These are phyloP conservation scores for Melanotaenia parkinsoni DNA, from an alignment of 2,797 vertebrate genomes.

Conservation along the genomic window DNA sequence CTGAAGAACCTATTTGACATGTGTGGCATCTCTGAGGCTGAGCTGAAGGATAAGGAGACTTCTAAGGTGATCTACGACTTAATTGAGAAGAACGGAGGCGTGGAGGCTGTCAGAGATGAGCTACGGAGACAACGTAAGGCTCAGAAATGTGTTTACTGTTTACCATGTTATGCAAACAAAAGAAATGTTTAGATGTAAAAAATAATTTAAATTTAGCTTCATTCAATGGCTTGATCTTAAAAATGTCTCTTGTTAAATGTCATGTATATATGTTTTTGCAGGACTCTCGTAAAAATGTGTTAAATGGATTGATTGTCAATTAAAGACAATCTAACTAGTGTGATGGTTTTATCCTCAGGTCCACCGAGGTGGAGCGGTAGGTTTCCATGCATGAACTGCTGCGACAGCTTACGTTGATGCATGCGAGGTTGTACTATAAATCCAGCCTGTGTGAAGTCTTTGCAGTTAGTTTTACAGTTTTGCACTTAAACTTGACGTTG, in stretches of 20 bases:
- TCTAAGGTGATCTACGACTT: conserved; percentile 99
- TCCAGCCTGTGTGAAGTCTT: conserved; percentile 16
- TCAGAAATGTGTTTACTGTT: too few relatives aligned
- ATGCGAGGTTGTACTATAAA: conserved; percentile 38
- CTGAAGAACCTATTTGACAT: conserved; percentile 96
- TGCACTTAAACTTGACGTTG: conserved; percentile 8
- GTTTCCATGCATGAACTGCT: conserved; percentile 78
- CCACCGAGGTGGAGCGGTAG: conserved; percentile 89
- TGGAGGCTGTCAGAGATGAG: conserved; percentile 97
- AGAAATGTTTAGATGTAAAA: too few relatives aligned
- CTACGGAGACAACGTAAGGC: conserved; percentile 92
- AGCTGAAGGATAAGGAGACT: conserved; percentile 98
- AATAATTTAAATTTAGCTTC: too few relatives aligned
- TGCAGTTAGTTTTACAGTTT: conserved; percentile 26
- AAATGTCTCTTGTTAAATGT: not conserved
- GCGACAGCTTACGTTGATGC: conserved; percentile 63
- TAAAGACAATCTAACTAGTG: conserved; percentile 52
- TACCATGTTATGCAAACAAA: too few relatives aligned
- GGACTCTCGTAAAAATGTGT: conserved; percentile 16
- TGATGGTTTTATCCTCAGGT: conserved; percentile 84
- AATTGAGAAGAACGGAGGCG: conserved; percentile 97
- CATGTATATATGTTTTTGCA: not conserved
- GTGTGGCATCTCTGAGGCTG: conserved; percentile 97
- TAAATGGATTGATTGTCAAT: conserved; percentile 32
- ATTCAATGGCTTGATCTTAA: not conserved